Evolutionary conservation across 1,140 invertebrate species (phyloP).

Genomic region (Caenorhabditis tropicalis): DNA sequence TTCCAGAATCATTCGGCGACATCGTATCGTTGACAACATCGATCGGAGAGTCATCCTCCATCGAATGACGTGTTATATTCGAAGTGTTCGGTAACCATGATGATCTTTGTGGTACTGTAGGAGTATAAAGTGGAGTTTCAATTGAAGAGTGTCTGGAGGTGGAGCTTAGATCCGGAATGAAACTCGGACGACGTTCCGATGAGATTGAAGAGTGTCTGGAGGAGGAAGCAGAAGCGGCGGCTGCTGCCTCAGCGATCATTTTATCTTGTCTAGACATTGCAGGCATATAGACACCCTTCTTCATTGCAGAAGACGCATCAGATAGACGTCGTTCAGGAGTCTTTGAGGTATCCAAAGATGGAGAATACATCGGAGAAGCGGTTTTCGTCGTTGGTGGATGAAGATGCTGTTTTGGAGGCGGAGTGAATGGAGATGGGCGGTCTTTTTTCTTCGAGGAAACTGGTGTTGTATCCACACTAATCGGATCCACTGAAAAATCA

Average conservation of each 20-base stretch:
- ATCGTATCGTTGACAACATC: conserved; percentile 12
- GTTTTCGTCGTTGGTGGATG: neutral
- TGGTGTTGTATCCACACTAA: conserved; percentile 12
- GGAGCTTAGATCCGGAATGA: neutral
- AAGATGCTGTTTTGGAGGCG: neutral
- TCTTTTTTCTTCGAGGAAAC: neutral
- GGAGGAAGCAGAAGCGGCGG: neutral
- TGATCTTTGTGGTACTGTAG: neutral
- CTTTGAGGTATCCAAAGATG: too few species aligned
- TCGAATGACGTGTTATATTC: neutral
- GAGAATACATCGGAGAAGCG: neutral
- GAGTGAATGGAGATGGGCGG: neutral
- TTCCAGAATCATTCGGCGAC: neutral
- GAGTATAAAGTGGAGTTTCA: neutral
- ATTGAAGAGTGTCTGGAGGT: neutral
- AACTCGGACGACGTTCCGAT: conserved; percentile 12
- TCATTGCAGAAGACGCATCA: neutral
- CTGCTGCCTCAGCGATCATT: conserved; percentile 3
- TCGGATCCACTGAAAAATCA: neutral
- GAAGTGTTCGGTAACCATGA: neutral
- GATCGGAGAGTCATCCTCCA: neutral
- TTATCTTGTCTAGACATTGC: conserved; percentile 1
- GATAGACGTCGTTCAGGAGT: neutral
- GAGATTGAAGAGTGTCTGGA: conserved; percentile 2
- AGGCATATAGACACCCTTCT: conserved; percentile 18